Evolutionary conservation across 2,113 vertebrate genomes (phyloP).

Genomic region (Trichechus manatus): DNA sequence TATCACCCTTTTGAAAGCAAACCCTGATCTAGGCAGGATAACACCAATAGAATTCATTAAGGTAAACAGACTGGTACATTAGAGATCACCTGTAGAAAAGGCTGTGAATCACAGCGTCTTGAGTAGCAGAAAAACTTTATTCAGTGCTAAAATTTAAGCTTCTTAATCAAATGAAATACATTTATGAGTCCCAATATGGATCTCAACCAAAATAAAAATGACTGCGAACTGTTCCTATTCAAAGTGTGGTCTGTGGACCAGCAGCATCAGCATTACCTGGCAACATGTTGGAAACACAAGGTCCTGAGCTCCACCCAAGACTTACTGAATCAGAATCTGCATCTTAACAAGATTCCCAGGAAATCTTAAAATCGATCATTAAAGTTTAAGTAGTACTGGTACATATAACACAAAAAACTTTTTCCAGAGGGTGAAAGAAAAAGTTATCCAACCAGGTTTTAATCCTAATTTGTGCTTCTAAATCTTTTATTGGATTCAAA

Average conservation of each 20-base stretch:
- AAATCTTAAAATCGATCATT: not conserved
- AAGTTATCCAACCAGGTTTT: conserved; percentile 4
- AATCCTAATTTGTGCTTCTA: not conserved
- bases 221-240: not conserved
- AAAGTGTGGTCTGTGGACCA: not conserved
- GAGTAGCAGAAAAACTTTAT: not conserved
- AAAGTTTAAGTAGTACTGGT: not conserved
- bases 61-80: not conserved
- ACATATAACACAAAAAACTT: not conserved
- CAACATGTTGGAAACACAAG: not conserved
- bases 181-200: too few species aligned
- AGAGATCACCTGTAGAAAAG: not conserved
- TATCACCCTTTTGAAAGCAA: not conserved
- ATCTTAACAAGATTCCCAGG: not conserved
- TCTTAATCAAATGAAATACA: conserved; percentile 22
- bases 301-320: not conserved
- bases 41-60: not conserved
- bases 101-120: not conserved
- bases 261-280: not conserved
- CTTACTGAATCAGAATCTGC: not conserved
- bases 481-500: not conserved
- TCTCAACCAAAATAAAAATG: not conserved
- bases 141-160: not conserved
- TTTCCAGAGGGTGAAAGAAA: not conserved
- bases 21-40: not conserved